Evolutionary conservation across 2,113 vertebrate species (phyloP).

Genomic region (Machaerirhynchus nigripectus): DNA sequence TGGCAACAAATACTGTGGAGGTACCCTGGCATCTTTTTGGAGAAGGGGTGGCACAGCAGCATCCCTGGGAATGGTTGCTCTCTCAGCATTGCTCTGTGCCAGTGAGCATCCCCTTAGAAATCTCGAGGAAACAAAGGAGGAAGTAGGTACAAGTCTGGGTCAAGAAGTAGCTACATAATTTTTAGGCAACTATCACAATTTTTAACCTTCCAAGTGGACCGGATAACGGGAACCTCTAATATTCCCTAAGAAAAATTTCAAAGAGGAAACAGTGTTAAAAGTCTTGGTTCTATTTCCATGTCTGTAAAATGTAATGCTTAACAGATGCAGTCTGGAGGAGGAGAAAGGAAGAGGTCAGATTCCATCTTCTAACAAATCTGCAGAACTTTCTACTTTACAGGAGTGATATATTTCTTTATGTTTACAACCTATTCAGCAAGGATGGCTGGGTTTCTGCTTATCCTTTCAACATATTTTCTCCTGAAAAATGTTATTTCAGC

Average conservation of each 20-base stretch:
- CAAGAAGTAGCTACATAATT: not conserved
- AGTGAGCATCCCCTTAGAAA: not conserved
- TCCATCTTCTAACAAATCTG: not conserved
- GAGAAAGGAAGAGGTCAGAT: not conserved
- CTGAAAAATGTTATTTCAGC: conserved; percentile 6
- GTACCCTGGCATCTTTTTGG: accelerated
- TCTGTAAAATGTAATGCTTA: not conserved
- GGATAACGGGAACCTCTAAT: not conserved
- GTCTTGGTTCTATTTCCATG: not conserved
- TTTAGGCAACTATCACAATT: not conserved
- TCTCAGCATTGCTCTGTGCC: not conserved
- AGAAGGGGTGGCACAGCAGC: not conserved
- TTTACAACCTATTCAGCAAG: not conserved
- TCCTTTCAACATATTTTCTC: not conserved
- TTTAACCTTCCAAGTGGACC: not conserved
- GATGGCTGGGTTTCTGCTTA: not conserved
- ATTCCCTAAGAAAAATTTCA: not conserved
- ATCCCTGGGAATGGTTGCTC: not conserved
- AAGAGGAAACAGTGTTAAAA: not conserved
- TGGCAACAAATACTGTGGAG: accelerated
- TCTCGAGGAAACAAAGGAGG: not conserved
- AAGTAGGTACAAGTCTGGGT: not conserved
- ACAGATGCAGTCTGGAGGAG: not conserved
- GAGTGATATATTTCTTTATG: not conserved
- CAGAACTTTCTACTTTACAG: not conserved